Percentiles rank a stretch among this genome's conserved stretches.
Evolutionary conservation across 1,140 invertebrate species (phyloP).

Genomic region (Orius insidiosus): DNA sequence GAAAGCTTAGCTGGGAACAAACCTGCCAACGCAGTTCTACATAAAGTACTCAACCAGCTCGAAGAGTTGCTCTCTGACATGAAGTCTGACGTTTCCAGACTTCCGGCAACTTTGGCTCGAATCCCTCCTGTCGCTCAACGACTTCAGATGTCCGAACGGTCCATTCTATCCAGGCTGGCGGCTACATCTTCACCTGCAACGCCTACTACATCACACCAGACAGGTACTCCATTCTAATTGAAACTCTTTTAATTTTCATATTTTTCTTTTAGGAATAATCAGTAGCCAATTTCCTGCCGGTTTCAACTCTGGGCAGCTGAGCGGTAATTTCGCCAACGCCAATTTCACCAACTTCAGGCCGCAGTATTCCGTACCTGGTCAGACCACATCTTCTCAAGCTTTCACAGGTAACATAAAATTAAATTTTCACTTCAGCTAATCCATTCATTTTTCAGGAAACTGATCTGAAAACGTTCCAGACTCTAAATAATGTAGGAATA

Average conservation of each 20-base stretch:
- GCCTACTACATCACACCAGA: constrained; percentile 20
- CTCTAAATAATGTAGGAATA: too few species aligned
- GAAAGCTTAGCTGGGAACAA: constrained; percentile 95
- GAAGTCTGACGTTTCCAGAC: constrained; percentile 95
- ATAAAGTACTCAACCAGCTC: constrained; percentile 96
- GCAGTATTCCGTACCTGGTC: constrained; percentile 79
- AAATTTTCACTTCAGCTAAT: too few species aligned
- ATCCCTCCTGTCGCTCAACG: constrained; percentile 94
- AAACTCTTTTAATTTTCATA: not conserved
- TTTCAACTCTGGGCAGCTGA: constrained; percentile 49
- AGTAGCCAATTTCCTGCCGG: constrained; percentile 57
- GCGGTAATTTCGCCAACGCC: constrained; percentile 52
- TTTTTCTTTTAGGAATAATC: constrained; percentile 27
- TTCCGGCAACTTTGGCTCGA: constrained; percentile 89
- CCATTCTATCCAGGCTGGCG: constrained; percentile 79
- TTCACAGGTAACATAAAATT: not conserved
- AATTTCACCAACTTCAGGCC: constrained; percentile 76
- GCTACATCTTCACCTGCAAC: constrained; percentile 41
- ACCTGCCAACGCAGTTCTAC: constrained; percentile 93
- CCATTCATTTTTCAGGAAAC: too few species aligned
- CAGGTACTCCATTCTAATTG: constrained; percentile 12
- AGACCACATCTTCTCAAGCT: constrained; percentile 34
- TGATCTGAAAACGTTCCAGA: too few species aligned
- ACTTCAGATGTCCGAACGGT: constrained; percentile 92
- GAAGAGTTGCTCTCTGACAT: constrained; percentile 97